Base-by-base conservation (phyloP, 1,140 invertebrate genomes). In the Drosophila mayri region DNA sequence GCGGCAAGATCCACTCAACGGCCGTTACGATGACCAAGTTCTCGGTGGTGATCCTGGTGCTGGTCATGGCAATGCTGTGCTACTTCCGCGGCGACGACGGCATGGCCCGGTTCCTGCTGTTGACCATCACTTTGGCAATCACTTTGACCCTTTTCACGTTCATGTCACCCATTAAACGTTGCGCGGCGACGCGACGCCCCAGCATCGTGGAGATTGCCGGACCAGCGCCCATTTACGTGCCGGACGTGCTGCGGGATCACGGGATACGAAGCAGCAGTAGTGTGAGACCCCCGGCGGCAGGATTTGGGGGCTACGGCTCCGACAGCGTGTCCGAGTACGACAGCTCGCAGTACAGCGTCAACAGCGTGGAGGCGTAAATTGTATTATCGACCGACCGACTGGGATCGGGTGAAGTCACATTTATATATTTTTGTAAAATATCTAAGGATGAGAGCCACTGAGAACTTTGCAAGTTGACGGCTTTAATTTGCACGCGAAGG, bases 21-120 rank as follows among this genome's bases (percentile, higher is more conserved):
- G 95, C 95, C 3, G 95, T 95, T 10, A 93, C 94, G 58, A 94
- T 95, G 83, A 94, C 95, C 9, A 93, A 95, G 59, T 93, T 95
- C 14, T 94, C 95, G 0, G 94, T 95, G 9, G 81, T 95, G 5
- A 92, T 95, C n/a, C 85, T 95, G 12, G 93, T 93, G 0, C 37
- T 92, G 16, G 87, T 95, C 1, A 95, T 94, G 82, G 94, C 95
- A 3, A 94, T 94, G 52, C 94, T 95, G 82, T 95, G 94, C 10
- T 94, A 94, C 16, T 78, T 95, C 46, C 92, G 95, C 57, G 94
- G 95, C 28, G 80, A 86, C 20, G 52, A 64, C 4, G 94, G 95
- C 14, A 93, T 95, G 76, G 92, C 94, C 3, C 93, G 95, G 61
- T 94, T 94, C 16, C 94, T 95, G 46, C 93, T 95, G 47, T 92